phyloP scores from a whole-genome alignment of 2,113 vertebrate species.

The Malurus melanocephalus region DNA sequence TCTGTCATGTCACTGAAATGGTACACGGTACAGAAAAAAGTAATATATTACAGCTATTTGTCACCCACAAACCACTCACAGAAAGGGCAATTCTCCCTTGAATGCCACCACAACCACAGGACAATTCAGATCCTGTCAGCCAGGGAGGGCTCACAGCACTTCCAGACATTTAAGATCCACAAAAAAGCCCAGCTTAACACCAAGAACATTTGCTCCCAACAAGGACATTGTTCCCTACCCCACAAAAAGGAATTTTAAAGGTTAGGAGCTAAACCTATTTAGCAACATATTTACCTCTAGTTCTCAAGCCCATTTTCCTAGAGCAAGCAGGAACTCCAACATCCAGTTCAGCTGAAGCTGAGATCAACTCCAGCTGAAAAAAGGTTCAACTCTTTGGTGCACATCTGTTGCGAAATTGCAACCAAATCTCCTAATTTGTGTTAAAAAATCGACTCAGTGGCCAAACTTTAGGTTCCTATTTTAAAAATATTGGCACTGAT shows the following conservation, averaged over 20 bases:
- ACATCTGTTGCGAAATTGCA: not conserved
- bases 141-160: not conserved
- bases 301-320: not conserved
- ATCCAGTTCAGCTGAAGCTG: not conserved
- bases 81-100: not conserved
- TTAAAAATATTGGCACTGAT: not conserved
- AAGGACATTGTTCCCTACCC: not conserved
- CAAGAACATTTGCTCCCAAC: not conserved
- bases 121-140: not conserved
- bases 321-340: not conserved
- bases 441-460: not conserved
- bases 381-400: not conserved
- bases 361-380: not conserved
- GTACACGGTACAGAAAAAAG: not conserved
- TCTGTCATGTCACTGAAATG: not conserved
- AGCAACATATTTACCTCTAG: not conserved
- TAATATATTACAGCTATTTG: not conserved
- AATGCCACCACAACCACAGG: not conserved
- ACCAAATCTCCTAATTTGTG: not conserved
- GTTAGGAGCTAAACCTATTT: not conserved
- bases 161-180: not conserved
- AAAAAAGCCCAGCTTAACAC: not conserved
- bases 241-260: not conserved
- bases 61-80: not conserved
- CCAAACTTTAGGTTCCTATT: not conserved